Conservation (phyloP, 2,113 vertebrate genomes). For the Macrotis lagotis region DNA sequence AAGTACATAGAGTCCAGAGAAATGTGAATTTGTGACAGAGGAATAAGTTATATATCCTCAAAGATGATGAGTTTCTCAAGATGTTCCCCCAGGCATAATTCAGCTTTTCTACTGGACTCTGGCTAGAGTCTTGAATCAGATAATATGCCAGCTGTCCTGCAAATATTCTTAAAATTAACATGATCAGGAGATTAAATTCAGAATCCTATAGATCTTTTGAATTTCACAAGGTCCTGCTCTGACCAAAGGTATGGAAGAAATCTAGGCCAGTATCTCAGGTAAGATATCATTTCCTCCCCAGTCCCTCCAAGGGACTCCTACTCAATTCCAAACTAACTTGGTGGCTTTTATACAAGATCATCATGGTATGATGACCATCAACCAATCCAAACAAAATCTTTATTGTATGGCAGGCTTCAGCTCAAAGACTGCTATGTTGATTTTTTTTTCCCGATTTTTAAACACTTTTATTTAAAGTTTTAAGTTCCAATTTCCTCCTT, state of each 20-base stretch:
- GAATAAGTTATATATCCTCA: not conserved
- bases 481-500: not conserved
- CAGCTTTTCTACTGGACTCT: not conserved
- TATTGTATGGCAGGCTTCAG: not conserved
- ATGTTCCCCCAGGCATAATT: not conserved
- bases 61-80: not conserved
- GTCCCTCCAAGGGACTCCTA: not conserved
- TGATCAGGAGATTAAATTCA: not conserved
- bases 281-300: not conserved
- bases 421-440: not conserved
- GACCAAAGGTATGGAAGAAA: too few relatives aligned
- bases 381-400: not conserved
- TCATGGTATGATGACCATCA: not conserved
- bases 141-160: not conserved
- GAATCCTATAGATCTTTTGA: not conserved
- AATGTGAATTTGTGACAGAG: not conserved
- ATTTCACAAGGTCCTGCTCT: not conserved
- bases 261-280: not conserved
- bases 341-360: too few relatives aligned
- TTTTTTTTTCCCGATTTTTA: not conserved
- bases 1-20: too few relatives aligned
- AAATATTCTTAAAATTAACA: not conserved
- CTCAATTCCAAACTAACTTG: not conserved
- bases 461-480: not conserved
- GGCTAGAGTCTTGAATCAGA: not conserved